Base-by-base conservation (phyloP, 2,113 vertebrate species). In the Dipodomys spectabilis region DNA sequence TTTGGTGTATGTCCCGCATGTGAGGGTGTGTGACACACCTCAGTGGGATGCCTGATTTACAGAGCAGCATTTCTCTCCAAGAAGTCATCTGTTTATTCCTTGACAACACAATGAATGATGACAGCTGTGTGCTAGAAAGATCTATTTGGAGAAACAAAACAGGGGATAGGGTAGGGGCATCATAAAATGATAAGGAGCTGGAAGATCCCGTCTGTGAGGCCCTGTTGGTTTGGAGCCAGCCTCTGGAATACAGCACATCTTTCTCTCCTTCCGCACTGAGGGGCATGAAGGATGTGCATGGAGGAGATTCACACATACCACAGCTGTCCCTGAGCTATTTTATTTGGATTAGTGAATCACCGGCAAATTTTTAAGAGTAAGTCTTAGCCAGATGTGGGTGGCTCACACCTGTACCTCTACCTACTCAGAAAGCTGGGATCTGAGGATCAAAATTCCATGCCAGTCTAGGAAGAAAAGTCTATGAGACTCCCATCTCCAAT, bases 41-140 rank as follows among this genome's bases (percentile, higher is more conserved):
- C 64, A 44, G 27, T 80, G 93, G 84, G 32, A 74, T 83, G 96
- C 79, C 77, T 94, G 93, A 91, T 95, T 94, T 95, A 96, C 45
- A 77, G 85, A 88, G 88, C 39, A 67, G 67, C 64, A 39, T 87
- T 93, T 86, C 72, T 90, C 82, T 93, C 75, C 77, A 57, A 86
- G 95, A 87, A 90, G 73, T 53, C 88, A 77, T 27, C 73, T 77
- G 45, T 83, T 87, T 30, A 74, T 25, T 23, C 44, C 77, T 74
- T 86, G 85, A 94, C 89, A 89, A 84, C 7, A 2, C 60, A 86
- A 81, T 88, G 92, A 95, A 82, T 81, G 94, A 93, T 94, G 90
- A 87, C 82, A 95, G 85, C 92, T 97, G 80, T 81, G 74, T 87
- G 94, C 88, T 92, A 96, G 95, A 97, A 96, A 85, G 79, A 83